A percentile compares a stretch with the other conserved stretches of the same genome.
phyloP scores from a whole-genome alignment of 2,113 vertebrate genomes.

The Tinamus guttatus region DNA sequence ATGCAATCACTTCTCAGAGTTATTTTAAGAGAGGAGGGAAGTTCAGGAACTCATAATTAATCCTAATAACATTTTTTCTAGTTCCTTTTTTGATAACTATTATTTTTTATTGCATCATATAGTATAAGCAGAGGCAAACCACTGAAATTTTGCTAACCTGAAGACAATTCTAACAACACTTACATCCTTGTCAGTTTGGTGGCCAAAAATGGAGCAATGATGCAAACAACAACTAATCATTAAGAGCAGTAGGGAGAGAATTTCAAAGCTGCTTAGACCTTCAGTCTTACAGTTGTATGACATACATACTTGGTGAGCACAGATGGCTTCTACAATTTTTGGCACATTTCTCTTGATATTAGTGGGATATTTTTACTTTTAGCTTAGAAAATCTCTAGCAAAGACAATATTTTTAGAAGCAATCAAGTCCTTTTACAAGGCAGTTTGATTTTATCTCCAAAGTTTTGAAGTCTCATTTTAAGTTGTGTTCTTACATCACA shows the following conservation, averaged over 20 bases:
- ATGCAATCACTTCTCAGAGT: conserved; percentile 8
- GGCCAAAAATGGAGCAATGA: background rate
- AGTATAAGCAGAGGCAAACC: background rate
- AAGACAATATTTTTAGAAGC: background rate
- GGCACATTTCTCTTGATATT: background rate
- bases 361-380: background rate
- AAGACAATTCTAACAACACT: background rate
- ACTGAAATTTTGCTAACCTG: background rate
- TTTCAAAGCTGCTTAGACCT: background rate
- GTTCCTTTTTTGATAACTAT: background rate
- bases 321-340: background rate
- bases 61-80: conserved; percentile 19
- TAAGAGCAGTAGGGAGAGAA: background rate
- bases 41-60: conserved; percentile 47
- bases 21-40: background rate
- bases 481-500: background rate
- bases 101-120: background rate
- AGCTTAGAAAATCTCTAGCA: conserved; percentile 8
- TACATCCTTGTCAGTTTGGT: background rate
- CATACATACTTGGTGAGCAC: background rate
- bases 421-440: background rate
- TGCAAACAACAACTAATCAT: background rate
- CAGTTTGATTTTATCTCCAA: background rate
- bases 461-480: background rate
- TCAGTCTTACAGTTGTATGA: background rate